These are phyloP conservation scores for Thaumatotibia leucotreta DNA, from an alignment of 1,140 invertebrate genomes.

Conservation along the genomic window DNA sequence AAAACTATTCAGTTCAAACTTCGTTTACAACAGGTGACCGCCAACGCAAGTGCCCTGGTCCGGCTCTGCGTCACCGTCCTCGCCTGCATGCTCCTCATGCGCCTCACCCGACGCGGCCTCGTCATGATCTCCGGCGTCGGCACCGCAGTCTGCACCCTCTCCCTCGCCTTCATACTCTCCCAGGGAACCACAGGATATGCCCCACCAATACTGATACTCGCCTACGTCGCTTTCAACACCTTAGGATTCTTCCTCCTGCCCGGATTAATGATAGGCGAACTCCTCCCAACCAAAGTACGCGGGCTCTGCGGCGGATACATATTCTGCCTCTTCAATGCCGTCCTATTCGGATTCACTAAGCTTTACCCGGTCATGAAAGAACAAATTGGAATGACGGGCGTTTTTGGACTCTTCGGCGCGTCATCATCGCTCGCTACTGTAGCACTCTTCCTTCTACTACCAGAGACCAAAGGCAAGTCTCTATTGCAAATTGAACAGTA, in stretches of 20 bases:
- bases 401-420: conserved; percentile 83
- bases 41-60: conserved; percentile 80
- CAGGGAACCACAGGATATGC: conserved; percentile 64
- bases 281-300: conserved; percentile 81
- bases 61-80: conserved; percentile 80
- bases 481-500: conserved; percentile 89
- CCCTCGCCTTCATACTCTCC: conserved; percentile 76
- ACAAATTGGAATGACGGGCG: conserved; percentile 78
- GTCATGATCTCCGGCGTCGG: conserved; percentile 81
- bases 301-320: conserved; percentile 82
- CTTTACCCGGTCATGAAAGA: conserved; percentile 80
- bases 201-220: conserved; percentile 75
- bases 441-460: conserved; percentile 84
- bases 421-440: conserved; percentile 81
- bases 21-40: conserved; percentile 64
- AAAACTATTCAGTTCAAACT: no score
- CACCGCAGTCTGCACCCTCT: conserved; percentile 79
- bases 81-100: conserved; percentile 79
- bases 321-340: conserved; percentile 82
- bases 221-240: conserved; percentile 84
- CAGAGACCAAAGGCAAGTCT: conserved; percentile 88
- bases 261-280: conserved; percentile 83
- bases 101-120: conserved; percentile 79
- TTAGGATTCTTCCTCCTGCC: conserved; percentile 84
- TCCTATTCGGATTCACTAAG: conserved; percentile 85